Evolutionary conservation across 2,113 vertebrate genomes (phyloP).

Genomic region (Urocynchramus pylzowi): DNA sequence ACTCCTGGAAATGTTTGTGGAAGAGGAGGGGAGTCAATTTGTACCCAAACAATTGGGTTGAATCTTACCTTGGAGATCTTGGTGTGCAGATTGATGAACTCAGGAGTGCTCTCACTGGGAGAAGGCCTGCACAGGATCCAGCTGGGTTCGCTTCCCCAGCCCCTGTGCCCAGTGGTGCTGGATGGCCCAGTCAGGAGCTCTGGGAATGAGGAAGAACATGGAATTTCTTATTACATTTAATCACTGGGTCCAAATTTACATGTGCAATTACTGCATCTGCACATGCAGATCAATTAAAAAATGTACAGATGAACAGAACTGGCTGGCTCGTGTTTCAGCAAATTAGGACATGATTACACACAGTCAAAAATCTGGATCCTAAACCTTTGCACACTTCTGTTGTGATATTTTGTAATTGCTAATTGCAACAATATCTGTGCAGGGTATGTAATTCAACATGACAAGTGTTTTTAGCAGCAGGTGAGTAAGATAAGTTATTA

Average conservation of each 20-base stretch:
- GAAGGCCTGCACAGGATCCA: neutral
- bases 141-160: neutral
- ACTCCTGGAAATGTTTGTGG: neutral
- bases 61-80: neutral
- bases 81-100: neutral
- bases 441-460: slow-evolving; percentile 22
- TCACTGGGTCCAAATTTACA: neutral
- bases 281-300: neutral
- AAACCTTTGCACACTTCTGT: slow-evolving; percentile 31
- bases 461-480: slow-evolving; percentile 49
- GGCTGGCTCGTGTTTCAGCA: neutral
- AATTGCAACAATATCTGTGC: slow-evolving; percentile 17
- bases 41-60: neutral
- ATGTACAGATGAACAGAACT: neutral
- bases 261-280: neutral
- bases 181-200: neutral
- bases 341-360: neutral
- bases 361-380: slow-evolving; percentile 14
- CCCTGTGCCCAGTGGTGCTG: neutral
- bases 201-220: neutral
- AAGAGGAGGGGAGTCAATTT: neutral
- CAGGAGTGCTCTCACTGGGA: neutral
- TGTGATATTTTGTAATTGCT: slow-evolving; percentile 45
- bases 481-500: slow-evolving; percentile 39
- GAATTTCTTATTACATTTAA: neutral